These are phyloP conservation scores for Sebastiscus albofasciatus DNA, from an alignment of 2,797 vertebrate genomes.

Conservation along the genomic window DNA sequence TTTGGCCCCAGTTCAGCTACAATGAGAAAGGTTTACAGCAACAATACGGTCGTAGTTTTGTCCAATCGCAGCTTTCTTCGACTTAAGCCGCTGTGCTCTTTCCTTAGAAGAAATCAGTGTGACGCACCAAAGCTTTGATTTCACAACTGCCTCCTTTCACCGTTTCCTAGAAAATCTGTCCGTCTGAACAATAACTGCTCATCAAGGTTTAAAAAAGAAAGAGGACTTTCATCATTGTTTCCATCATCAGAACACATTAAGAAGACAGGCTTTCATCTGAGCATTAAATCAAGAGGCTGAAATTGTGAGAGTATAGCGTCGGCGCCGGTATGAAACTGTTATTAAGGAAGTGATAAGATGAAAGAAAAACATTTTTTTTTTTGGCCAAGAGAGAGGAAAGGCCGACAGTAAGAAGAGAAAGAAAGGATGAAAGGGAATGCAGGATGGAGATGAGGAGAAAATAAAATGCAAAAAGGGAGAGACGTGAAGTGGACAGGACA, in stretches of 20 bases:
- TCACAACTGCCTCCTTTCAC: neutral
- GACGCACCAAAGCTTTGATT: slow-evolving; percentile 19
- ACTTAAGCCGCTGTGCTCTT: neutral
- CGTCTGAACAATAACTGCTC: neutral
- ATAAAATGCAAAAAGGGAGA: neutral
- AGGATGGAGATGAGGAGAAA: slow-evolving; percentile 14
- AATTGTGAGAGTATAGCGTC: neutral
- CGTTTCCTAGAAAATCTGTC: slow-evolving; percentile 6
- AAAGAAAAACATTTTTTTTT: slow-evolving; percentile 6
- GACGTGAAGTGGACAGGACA: neutral
- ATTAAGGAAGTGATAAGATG: slow-evolving; percentile 41
- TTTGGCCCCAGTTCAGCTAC: neutral
- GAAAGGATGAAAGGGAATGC: slow-evolving; percentile 45
- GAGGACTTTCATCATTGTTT: slow-evolving; percentile 31
- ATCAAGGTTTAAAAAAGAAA: neutral
- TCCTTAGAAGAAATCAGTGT: neutral
- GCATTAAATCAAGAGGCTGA: slow-evolving; percentile 17
- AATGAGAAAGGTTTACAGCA: neutral
- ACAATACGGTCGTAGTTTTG: neutral
- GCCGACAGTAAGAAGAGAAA: slow-evolving; percentile 14
- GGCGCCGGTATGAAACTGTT: slow-evolving; percentile 7
- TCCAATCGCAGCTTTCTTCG: neutral
- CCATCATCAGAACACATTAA: slow-evolving; percentile 39
- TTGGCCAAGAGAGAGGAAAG: neutral
- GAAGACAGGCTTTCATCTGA: slow-evolving; percentile 44